Percentiles rank a stretch among this genome's conserved stretches.
Conservation (phyloP, 2,113 vertebrate species). For the Microcebus tavaratra region DNA sequence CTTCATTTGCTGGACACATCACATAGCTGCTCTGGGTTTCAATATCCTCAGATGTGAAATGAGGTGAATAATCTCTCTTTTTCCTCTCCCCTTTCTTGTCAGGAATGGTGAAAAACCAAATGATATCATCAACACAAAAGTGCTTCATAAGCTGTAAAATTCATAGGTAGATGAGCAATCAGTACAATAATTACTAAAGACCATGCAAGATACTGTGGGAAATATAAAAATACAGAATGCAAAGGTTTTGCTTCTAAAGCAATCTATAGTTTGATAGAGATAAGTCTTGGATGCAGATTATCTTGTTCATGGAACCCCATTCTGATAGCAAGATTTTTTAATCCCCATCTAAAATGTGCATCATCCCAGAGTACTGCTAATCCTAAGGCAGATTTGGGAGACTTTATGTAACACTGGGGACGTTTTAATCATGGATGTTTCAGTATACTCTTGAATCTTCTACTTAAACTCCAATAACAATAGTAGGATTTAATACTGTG, state of each 20-base stretch:
- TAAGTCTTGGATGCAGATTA: not conserved
- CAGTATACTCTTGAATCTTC: not conserved
- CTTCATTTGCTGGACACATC: not conserved
- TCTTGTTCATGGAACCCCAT: not conserved
- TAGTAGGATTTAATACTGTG: not conserved
- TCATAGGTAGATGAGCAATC: not conserved
- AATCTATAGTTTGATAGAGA: not conserved
- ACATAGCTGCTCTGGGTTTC: not conserved
- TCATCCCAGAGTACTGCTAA: not conserved
- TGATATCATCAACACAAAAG: not conserved
- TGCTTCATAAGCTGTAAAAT: slow-evolving; percentile 18
- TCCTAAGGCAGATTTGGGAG: not conserved
- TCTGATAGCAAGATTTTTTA: not conserved
- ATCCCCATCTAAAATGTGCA: not conserved
- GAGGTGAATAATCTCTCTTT: not conserved
- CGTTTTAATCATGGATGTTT: not conserved
- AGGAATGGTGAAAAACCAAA: not conserved
- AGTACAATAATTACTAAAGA: not conserved
- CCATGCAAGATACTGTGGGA: not conserved
- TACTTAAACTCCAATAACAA: not conserved
- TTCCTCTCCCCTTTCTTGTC: not conserved
- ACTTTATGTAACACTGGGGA: not conserved
- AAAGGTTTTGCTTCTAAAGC: not conserved
- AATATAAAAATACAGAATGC: not conserved
- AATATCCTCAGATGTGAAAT: not conserved